A percentile compares a stretch with the other conserved stretches of the same genome.
These are phyloP conservation scores for Crenuchus spilurus DNA, from an alignment of 2,797 vertebrate species.

Conservation along the genomic window DNA sequence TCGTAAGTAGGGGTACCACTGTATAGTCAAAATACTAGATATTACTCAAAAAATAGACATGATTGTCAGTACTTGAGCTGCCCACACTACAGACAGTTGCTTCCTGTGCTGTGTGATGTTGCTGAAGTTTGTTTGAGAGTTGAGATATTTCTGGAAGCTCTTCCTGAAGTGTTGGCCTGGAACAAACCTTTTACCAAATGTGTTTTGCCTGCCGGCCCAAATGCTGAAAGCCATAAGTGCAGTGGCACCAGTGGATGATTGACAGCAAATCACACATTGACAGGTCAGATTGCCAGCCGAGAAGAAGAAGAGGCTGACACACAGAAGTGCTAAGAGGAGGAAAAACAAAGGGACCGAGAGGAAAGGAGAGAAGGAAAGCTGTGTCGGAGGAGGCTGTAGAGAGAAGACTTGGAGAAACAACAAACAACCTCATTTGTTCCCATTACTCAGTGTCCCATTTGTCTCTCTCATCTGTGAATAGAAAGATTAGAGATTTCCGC, in stretches of 20 bases:
- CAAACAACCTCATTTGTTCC: slow-evolving; percentile 41
- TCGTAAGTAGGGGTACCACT: too few relatives aligned
- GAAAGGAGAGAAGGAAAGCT: not conserved
- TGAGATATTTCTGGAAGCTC: slow-evolving; percentile 12
- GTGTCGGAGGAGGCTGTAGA: not conserved
- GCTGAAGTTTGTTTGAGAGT: not conserved
- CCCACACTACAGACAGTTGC: too few relatives aligned
- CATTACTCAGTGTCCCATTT: slow-evolving; percentile 51
- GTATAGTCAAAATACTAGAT: too few relatives aligned
- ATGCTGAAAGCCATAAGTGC: slow-evolving; percentile 47
- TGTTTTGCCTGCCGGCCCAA: slow-evolving; percentile 56
- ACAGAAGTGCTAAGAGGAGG: slow-evolving; percentile 54
- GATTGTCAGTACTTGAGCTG: not conserved
- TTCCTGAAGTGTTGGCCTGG: slow-evolving; percentile 25
- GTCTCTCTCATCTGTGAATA: slow-evolving; percentile 37
- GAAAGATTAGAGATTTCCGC: slow-evolving; percentile 19
- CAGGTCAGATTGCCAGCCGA: slow-evolving; percentile 64
- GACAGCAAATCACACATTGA: slow-evolving; percentile 67
- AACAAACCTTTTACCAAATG: slow-evolving; percentile 48
- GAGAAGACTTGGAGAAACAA: slow-evolving; percentile 26
- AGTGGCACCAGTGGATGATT: slow-evolving; percentile 67
- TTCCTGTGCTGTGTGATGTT: not conserved
- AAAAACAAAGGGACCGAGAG: slow-evolving; percentile 59
- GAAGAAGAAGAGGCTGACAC: slow-evolving; percentile 55
- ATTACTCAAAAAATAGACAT: not conserved